Base-by-base conservation (phyloP, 2,797 vertebrate species). In the Sebastiscus tertius region DNA sequence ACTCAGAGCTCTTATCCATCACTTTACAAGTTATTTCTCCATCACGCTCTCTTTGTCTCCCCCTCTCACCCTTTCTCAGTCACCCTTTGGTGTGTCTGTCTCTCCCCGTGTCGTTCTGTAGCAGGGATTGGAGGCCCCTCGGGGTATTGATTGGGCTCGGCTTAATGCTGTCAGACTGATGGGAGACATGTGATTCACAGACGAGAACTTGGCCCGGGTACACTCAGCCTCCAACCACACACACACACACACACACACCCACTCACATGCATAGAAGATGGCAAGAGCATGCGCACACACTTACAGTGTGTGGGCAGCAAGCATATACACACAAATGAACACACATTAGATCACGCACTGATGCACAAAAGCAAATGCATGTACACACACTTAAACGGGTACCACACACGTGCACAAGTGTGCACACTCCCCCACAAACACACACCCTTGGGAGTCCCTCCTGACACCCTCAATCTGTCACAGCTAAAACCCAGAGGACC, bases 381-480 rank as follows among this genome's bases (percentile, higher is more conserved):
- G 42, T 33, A 61, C 72, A 29, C 83, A 83, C 78, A 85, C 72
- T 73, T 66, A 64, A 75, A 81, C 7, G 29, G 29, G 11, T 46
- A 77, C 54, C 49, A 63, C 75, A 86, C 52, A 34, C 63, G 75
- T 63, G 58, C 60, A 72, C 14, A 6, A 39, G 22, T 36, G 5
- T 1, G 11, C 70, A 64, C 56, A 60, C 36, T n/a, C 59, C n/a
- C 39, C 46, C n/a, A 10, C 55, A 78, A n/a, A 69, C 33, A 52
- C 42, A 79, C 81, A 85, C 82, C 86, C 92, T 75, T 80, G 86
- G 88, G 89, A 93, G 85, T 86, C 81, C 75, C 79, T 92, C 77
- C 79, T 92, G 89, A 93, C 93, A 93, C 90, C 89, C 89, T 90
- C 91, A 93, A 92, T 94, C 93, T 95, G 94, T 95, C 93, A 92